Conservation (phyloP, 2,113 vertebrate genomes). For the Ptyas mucosa region DNA sequence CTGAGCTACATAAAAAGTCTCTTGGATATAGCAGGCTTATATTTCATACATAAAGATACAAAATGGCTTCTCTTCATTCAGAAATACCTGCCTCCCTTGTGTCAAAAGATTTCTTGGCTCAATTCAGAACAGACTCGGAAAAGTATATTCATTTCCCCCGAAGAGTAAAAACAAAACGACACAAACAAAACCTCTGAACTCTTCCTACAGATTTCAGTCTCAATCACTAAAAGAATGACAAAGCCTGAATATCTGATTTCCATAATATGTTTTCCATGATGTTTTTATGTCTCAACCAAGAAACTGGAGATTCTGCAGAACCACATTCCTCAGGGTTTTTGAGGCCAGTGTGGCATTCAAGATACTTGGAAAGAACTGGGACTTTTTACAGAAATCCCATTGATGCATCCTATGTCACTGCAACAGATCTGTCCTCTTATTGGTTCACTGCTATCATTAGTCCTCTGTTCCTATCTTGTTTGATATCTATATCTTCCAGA, state of each 20-base stretch:
- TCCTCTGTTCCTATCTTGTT: neutral
- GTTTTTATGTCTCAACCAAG: neutral
- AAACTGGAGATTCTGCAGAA: neutral
- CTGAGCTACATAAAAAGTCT: neutral
- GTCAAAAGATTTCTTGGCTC: neutral
- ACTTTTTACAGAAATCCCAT: neutral
- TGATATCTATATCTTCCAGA: neutral
- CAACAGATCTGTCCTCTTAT: neutral
- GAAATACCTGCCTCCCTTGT: neutral
- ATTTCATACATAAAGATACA: neutral
- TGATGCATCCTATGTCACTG: neutral
- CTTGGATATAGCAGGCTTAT: neutral
- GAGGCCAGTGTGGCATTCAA: neutral
- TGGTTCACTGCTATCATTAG: neutral
- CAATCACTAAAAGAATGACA: neutral
- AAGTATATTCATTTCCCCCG: neutral
- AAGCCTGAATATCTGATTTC: neutral
- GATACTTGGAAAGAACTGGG: neutral
- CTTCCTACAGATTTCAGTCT: neutral
- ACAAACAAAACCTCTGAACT: neutral
- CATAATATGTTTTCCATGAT: neutral
- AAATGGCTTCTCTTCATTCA: neutral
- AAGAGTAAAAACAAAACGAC: neutral
- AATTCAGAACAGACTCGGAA: neutral
- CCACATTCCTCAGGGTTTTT: neutral